These are phyloP conservation scores for Chaetodon trifascialis DNA, from an alignment of 2,113 vertebrate genomes.

Conservation along the genomic window DNA sequence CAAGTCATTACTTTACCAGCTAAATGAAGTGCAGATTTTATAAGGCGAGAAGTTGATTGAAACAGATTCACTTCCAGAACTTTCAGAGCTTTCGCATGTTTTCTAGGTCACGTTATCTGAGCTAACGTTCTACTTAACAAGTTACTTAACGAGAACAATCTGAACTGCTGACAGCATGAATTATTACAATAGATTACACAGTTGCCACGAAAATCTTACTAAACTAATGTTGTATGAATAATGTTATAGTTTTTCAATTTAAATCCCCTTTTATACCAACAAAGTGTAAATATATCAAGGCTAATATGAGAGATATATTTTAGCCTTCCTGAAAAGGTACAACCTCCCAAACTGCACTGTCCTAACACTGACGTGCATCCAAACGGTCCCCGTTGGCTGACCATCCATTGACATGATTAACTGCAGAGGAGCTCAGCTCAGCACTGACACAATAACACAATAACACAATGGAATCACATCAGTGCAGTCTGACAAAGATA, in stretches of 20 bases:
- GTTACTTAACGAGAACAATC: background rate
- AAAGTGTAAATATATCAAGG: background rate
- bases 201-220: background rate
- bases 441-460: constrained; percentile 1
- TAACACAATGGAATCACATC: background rate
- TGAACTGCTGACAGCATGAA: background rate
- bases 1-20: constrained; percentile 48
- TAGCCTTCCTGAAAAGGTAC: background rate
- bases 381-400: background rate
- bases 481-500: constrained; percentile 2
- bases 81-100: constrained; percentile 18
- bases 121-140: background rate
- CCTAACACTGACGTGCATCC: background rate
- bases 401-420: constrained; percentile 26
- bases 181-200: background rate
- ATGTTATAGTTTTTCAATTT: background rate
- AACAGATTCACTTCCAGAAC: constrained; percentile 18
- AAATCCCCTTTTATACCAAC: background rate
- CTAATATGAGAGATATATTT: background rate
- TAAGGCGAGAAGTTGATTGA: constrained; percentile 38
- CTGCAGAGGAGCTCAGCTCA: background rate
- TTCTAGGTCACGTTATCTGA: constrained; percentile 28
- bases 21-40: constrained; percentile 54
- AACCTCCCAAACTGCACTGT: background rate
- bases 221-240: background rate